phyloP scores from a whole-genome alignment of 2,888 invertebrate species.

The Eulithis prunata region DNA sequence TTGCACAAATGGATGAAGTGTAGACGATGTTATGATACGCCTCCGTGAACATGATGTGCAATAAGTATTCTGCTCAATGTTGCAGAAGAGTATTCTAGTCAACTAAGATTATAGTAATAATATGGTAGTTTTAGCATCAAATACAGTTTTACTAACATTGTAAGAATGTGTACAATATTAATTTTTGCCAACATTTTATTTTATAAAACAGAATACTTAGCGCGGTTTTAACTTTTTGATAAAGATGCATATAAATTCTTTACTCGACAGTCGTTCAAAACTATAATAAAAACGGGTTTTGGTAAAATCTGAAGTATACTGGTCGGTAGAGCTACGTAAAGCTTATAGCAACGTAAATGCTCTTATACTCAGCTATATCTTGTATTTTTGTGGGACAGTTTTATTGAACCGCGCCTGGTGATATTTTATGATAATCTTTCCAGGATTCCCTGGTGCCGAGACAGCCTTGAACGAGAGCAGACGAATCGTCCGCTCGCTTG shows the following conservation, averaged over 20 bases:
- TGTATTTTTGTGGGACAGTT: background rate
- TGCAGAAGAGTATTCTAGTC: too few species aligned
- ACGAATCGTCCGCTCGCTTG: constrained; percentile 41
- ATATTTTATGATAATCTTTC: constrained; percentile 24
- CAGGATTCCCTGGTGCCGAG: constrained; percentile 42
- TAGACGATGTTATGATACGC: background rate
- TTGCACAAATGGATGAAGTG: constrained; percentile 6
- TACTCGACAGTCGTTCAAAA: background rate
- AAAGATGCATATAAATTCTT: too few species aligned
- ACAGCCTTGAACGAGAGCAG: constrained; percentile 29
- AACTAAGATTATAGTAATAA: too few species aligned
- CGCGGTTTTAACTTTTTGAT: too few species aligned
- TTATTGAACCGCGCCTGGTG: background rate
- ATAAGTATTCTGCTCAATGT: too few species aligned
- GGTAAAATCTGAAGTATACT: constrained; percentile 3
- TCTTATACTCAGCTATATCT: background rate
- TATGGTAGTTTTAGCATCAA: too few species aligned
- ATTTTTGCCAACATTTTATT: too few species aligned
- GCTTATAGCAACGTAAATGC: background rate
- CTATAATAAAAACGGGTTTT: constrained; percentile 2
- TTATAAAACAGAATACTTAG: too few species aligned
- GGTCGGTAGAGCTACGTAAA: background rate
- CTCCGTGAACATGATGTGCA: too few species aligned
- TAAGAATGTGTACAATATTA: too few species aligned
- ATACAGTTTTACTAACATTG: too few species aligned